Evolutionary conservation across 2,888 invertebrate species (phyloP).

Genomic region (Drosophila fungiperda): DNA sequence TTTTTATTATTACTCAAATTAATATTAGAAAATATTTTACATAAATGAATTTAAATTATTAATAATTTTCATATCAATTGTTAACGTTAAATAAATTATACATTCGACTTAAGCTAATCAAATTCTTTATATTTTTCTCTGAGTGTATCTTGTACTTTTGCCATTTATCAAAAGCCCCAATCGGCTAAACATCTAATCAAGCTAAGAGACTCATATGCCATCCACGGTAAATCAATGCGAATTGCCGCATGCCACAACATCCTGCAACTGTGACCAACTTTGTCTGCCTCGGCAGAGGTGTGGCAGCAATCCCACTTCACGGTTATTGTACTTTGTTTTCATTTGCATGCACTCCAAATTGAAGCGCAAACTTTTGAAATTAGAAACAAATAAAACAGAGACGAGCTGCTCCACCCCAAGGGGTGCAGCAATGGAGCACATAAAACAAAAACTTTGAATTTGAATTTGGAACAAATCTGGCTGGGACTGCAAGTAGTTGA

Average conservation of each 20-base stretch:
- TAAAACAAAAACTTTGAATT: constrained; percentile 69
- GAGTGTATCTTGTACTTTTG: constrained; percentile 39
- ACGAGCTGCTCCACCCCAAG: constrained; percentile 6
- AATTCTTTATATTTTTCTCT: constrained; percentile 8
- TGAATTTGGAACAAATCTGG: constrained; percentile 42
- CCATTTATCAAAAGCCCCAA: constrained; percentile 63
- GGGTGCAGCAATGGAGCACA: constrained; percentile 10
- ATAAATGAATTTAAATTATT: not conserved
- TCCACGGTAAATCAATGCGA: constrained; percentile 68
- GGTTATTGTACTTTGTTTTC: constrained; percentile 26
- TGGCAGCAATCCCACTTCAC: constrained; percentile 17
- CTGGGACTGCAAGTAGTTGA: constrained; percentile 22
- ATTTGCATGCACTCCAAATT: constrained; percentile 75
- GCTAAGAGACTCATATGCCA: constrained; percentile 68
- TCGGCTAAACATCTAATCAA: constrained; percentile 70
- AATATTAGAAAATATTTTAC: not conserved
- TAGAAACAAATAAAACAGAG: constrained; percentile 36
- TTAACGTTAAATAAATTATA: not conserved
- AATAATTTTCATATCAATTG: not conserved
- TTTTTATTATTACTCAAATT: not conserved
- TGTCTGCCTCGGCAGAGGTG: constrained; percentile 6
- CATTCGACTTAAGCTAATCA: not conserved
- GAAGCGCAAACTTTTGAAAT: constrained; percentile 76
- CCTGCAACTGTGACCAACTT: constrained; percentile 64
- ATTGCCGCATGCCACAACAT: constrained; percentile 49